A percentile compares a stretch with the other conserved stretches of the same genome.
Evolutionary conservation across 2,797 vertebrate species (phyloP).

Genomic region (Eulemur coronatus): DNA sequence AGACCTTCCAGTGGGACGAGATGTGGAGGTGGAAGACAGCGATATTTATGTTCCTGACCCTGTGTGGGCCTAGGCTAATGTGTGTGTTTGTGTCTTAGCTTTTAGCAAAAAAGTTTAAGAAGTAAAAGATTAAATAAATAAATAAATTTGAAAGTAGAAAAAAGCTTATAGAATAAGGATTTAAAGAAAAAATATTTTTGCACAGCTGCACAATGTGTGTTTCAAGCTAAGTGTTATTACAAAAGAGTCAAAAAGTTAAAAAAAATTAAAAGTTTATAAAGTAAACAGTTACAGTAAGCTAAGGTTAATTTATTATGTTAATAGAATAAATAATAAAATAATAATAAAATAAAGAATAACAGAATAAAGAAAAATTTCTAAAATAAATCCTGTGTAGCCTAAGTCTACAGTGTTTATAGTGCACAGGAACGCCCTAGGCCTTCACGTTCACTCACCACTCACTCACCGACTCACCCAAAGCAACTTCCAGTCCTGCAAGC

Average conservation of each 20-base stretch:
- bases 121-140: not conserved
- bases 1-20: not conserved
- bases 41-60: not conserved
- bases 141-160: not conserved
- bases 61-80: not conserved
- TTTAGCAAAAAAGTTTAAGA: not conserved
- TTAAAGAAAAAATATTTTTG: not conserved
- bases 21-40: not conserved
- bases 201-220: not conserved
- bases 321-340: no score
- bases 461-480: not conserved
- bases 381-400: not conserved
- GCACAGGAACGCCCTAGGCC: no score
- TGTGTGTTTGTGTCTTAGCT: not conserved
- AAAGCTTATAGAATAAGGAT: not conserved
- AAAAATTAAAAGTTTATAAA: not conserved
- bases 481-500: not conserved
- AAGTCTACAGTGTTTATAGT: not conserved
- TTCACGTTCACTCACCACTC: not conserved
- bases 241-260: not conserved
- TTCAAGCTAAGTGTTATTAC: not conserved
- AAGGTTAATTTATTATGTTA: not conserved
- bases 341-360: no score
- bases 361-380: no score
- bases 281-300: not conserved